phyloP scores from a whole-genome alignment of 2,113 vertebrate species.

The Neogobius melanostomus region DNA sequence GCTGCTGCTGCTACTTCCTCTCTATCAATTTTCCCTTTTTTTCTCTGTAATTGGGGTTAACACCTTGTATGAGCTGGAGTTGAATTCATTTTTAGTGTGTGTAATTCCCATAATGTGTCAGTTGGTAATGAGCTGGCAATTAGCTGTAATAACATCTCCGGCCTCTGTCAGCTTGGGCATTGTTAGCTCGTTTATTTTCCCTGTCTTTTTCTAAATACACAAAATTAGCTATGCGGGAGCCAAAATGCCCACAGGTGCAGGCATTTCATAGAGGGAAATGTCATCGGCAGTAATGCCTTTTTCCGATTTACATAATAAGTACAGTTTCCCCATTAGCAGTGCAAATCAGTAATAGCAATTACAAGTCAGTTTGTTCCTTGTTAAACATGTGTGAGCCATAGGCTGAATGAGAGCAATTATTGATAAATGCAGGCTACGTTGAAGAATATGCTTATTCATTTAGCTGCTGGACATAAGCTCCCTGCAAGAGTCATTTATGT shows the following conservation, averaged over 20 bases:
- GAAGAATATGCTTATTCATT: neutral
- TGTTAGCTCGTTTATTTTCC: constrained; percentile 3
- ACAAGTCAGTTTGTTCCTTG: neutral
- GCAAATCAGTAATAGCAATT: neutral
- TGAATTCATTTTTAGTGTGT: neutral
- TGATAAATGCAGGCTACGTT: neutral
- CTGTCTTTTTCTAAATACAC: neutral
- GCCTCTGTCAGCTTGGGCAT: neutral
- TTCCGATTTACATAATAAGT: constrained; percentile 5
- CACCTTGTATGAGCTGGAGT: neutral
- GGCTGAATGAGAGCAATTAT: neutral
- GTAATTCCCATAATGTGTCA: constrained; percentile 23
- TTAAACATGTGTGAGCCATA: neutral
- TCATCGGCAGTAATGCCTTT: constrained; percentile 9
- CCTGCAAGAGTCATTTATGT: too few species aligned
- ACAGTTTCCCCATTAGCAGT: neutral
- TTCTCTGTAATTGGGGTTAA: neutral
- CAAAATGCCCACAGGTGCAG: constrained; percentile 5
- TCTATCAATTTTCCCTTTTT: neutral
- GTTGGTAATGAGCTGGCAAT: neutral
- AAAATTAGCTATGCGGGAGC: neutral
- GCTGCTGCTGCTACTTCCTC: neutral
- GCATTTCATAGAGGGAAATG: neutral
- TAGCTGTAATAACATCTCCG: constrained; percentile 19
- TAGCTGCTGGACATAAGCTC: neutral